Percentiles rank a stretch among this genome's conserved stretches.
These are phyloP conservation scores for Formica exsecta DNA, from an alignment of 1,140 invertebrate genomes.

Conservation along the genomic window DNA sequence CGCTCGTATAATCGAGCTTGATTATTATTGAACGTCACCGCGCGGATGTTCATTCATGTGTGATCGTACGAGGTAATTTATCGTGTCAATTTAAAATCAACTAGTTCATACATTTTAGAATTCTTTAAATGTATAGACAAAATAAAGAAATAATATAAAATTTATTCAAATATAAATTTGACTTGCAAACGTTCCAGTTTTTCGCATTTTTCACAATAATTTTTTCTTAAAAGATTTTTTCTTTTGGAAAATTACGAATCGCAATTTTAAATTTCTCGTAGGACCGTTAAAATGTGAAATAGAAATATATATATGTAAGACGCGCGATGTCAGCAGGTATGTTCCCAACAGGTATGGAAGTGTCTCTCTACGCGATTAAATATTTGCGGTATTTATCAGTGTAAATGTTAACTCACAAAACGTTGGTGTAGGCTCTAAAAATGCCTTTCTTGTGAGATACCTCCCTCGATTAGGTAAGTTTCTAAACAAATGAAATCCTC, in stretches of 20 bases:
- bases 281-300: neutral
- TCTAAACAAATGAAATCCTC: conserved; percentile 18
- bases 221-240: neutral
- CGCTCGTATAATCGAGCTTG: conserved; percentile 28
- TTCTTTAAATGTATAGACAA: too few species aligned
- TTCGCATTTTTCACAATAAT: neutral
- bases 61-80: conserved; percentile 11
- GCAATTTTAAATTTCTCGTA: neutral
- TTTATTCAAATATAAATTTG: neutral
- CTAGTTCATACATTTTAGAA: neutral
- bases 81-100: conserved; percentile 13
- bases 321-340: neutral
- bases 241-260: neutral
- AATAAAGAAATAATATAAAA: too few species aligned
- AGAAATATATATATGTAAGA: conserved; percentile 25
- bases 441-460: conserved; percentile 36
- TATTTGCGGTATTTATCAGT: conserved; percentile 52
- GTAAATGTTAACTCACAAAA: conserved; percentile 40
- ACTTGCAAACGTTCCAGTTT: neutral
- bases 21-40: conserved; percentile 21
- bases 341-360: conserved; percentile 3
- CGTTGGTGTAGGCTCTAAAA: conserved; percentile 33
- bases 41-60: conserved; percentile 45
- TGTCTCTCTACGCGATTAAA: conserved; percentile 24
- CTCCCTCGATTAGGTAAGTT: conserved; percentile 36